A percentile compares a stretch with the other conserved stretches of the same genome.
Conservation (phyloP, 2,797 vertebrate species). For the Tragelaphus eurycerus region DNA sequence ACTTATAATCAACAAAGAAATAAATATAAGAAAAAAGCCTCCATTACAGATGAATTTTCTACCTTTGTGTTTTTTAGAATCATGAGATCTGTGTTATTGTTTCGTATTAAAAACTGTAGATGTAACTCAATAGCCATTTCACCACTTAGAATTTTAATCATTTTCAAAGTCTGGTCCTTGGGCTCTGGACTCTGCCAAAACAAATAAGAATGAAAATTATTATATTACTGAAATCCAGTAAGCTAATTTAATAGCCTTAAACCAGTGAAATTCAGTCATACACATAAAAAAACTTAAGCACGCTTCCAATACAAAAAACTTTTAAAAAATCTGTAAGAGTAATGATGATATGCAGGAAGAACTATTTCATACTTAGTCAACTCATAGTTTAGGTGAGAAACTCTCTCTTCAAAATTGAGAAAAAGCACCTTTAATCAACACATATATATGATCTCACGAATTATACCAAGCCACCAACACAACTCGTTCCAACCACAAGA, state of each 20-base stretch:
- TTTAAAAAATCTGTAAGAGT: background rate
- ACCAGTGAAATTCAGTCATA: constrained; percentile 14
- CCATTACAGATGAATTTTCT: constrained; percentile 62
- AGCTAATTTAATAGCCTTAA: constrained; percentile 22
- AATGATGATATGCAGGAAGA: background rate
- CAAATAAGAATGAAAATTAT: constrained; percentile 7
- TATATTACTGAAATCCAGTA: constrained; percentile 30
- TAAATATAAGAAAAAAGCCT: background rate
- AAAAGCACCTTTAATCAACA: constrained; percentile 16
- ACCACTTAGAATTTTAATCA: constrained; percentile 99
- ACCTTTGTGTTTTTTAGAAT: constrained; percentile 99
- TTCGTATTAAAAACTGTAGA: constrained; percentile 98
- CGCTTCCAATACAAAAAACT: background rate
- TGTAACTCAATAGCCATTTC: constrained; percentile 99
- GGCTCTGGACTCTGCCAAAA: constrained; percentile 92
- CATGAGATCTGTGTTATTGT: constrained; percentile 99
- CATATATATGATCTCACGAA: background rate
- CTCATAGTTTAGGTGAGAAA: background rate
- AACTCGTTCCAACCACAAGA: background rate
- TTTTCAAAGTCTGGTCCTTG: constrained; percentile 99
- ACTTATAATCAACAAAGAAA: background rate
- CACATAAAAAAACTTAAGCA: background rate
- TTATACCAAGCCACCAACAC: background rate
- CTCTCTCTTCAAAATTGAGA: background rate
- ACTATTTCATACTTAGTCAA: background rate